These are phyloP conservation scores for Parnassius apollo DNA, from an alignment of 2,888 invertebrate genomes.

Conservation along the genomic window DNA sequence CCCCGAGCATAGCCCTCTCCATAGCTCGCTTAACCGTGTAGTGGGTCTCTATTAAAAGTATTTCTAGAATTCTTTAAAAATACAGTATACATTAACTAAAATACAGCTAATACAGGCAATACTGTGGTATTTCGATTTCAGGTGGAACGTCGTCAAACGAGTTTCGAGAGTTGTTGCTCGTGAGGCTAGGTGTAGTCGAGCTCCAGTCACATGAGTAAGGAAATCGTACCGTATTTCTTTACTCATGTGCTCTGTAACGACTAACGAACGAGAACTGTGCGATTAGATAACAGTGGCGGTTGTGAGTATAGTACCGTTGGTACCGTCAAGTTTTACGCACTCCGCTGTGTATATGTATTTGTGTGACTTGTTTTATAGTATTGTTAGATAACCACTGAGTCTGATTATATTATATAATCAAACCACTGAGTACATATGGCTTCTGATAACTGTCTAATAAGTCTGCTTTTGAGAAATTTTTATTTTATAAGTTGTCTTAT, in stretches of 20 bases:
- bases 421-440: too few species aligned
- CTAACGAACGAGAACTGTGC: neutral
- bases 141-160: constrained; percentile 1
- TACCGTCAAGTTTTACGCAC: neutral
- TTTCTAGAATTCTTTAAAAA: too few species aligned
- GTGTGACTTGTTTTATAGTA: neutral
- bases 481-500: too few species aligned
- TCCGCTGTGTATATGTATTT: neutral
- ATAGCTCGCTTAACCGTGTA: too few species aligned
- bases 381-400: too few species aligned
- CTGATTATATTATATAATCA: too few species aligned
- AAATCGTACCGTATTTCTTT: too few species aligned
- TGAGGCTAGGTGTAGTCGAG: constrained; percentile 3
- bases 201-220: neutral
- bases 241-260: too few species aligned
- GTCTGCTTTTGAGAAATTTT: too few species aligned
- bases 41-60: too few species aligned
- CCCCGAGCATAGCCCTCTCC: too few species aligned
- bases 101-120: neutral
- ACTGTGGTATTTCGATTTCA: neutral
- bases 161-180: constrained; percentile 10
- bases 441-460: too few species aligned
- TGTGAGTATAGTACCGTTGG: neutral
- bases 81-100: neutral
- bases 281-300: constrained; percentile 13